Conservation (phyloP, 2,113 vertebrate species). For the Gorilla gorilla region DNA sequence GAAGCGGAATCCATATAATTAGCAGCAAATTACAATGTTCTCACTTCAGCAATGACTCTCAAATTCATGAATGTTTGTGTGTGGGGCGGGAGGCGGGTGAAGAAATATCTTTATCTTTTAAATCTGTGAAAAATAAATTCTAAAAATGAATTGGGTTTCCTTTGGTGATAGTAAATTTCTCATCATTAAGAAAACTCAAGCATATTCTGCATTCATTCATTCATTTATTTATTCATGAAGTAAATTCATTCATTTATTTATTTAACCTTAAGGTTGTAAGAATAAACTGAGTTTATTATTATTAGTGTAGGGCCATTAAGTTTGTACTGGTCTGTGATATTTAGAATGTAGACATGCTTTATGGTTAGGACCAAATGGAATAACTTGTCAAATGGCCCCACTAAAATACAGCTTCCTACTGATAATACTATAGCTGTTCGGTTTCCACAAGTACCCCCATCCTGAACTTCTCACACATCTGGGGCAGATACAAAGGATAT, state of each 20-base stretch:
- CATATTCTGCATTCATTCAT: neutral
- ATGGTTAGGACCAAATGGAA: neutral
- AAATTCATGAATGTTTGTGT: neutral
- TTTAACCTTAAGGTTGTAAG: neutral
- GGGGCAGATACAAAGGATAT: neutral
- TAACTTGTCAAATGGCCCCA: neutral
- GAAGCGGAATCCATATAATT: neutral
- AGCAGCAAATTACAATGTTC: neutral
- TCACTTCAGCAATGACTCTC: neutral
- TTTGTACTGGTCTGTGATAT: neutral
- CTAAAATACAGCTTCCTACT: neutral
- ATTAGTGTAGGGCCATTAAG: neutral
- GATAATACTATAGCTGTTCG: neutral
- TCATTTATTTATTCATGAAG: neutral
- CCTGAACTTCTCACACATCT: neutral
- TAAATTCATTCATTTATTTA: neutral
- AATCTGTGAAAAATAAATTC: neutral
- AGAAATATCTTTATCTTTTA: neutral
- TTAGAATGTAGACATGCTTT: neutral
- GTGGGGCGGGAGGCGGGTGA: fast-evolving
- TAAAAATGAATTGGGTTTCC: neutral
- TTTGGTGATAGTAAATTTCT: neutral
- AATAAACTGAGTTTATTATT: neutral
- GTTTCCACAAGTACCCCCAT: neutral
- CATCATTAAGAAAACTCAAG: neutral